These are phyloP conservation scores for Vulpes vulpes DNA, from an alignment of 2,113 vertebrate species.

Conservation along the genomic window DNA sequence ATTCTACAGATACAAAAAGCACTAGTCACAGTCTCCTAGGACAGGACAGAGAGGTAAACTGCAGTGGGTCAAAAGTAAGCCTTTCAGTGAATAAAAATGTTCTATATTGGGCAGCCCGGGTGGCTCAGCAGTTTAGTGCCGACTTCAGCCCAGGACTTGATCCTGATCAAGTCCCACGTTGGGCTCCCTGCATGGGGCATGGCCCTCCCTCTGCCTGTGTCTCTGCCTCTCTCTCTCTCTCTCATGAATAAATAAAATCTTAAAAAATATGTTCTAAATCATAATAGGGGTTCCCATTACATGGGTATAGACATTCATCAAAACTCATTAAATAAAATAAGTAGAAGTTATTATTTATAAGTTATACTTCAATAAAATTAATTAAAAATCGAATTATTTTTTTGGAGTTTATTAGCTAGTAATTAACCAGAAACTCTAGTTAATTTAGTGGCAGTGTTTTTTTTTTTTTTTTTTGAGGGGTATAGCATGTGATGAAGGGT, in stretches of 20 bases:
- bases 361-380: background rate
- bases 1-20: background rate
- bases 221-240: no score
- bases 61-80: background rate
- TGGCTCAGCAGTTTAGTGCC: no score
- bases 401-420: background rate
- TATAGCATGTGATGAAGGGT: background rate
- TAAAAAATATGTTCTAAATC: background rate
- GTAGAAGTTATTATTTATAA: background rate
- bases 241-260: no score
- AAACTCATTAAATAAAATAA: background rate
- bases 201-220: no score
- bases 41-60: background rate
- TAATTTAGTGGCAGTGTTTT: background rate
- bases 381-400: background rate
- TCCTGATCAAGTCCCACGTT: no score
- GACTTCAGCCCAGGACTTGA: no score
- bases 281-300: background rate
- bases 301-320: background rate
- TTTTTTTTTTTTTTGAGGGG: background rate
- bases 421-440: background rate
- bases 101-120: no score
- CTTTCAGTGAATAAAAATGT: background rate
- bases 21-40: background rate
- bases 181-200: no score